phyloP scores from a whole-genome alignment of 2,797 vertebrate species.

The Zenarchopterus dispar region DNA sequence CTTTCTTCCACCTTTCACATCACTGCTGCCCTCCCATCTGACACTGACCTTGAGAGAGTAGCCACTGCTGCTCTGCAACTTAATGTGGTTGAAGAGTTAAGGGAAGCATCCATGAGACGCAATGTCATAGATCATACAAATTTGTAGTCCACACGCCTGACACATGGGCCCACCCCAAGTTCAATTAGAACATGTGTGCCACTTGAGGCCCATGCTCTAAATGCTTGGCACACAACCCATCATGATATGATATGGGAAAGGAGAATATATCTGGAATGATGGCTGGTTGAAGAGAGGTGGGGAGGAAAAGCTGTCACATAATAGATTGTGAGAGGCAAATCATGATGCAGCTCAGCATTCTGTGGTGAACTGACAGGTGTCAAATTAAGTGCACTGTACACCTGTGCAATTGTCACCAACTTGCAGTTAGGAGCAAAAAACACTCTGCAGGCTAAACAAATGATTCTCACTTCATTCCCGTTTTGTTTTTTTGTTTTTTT shows the following conservation, averaged over 20 bases:
- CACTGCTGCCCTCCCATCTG: slow-evolving; percentile 23
- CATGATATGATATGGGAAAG: slow-evolving; percentile 38
- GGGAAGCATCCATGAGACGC: slow-evolving; percentile 40
- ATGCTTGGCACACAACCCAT: slow-evolving; percentile 45
- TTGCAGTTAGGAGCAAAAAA: background rate
- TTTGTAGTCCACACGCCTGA: slow-evolving; percentile 52
- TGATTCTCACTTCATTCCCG: too few species aligned
- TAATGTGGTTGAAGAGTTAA: slow-evolving; percentile 51
- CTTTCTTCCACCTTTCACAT: slow-evolving; percentile 20
- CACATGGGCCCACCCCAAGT: slow-evolving; percentile 9
- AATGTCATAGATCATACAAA: slow-evolving; percentile 47
- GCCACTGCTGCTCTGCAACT: slow-evolving; percentile 49
- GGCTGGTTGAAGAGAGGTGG: background rate
- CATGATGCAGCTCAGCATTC: slow-evolving; percentile 14
- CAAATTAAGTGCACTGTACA: slow-evolving; percentile 26
- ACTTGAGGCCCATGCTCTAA: slow-evolving; percentile 45
- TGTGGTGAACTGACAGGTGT: slow-evolving; percentile 49
- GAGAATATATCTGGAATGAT: slow-evolving; percentile 44
- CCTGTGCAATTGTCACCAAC: slow-evolving; percentile 8
- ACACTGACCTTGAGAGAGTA: slow-evolving; percentile 62
- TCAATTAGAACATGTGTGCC: slow-evolving; percentile 56
- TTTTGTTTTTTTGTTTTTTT: too few species aligned
- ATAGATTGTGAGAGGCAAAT: slow-evolving; percentile 30
- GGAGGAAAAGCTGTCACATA: slow-evolving; percentile 19
- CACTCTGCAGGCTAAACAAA: background rate